Evolutionary conservation across 2,113 vertebrate genomes (phyloP).

Genomic region (Corythoichthys haematopterus): DNA sequence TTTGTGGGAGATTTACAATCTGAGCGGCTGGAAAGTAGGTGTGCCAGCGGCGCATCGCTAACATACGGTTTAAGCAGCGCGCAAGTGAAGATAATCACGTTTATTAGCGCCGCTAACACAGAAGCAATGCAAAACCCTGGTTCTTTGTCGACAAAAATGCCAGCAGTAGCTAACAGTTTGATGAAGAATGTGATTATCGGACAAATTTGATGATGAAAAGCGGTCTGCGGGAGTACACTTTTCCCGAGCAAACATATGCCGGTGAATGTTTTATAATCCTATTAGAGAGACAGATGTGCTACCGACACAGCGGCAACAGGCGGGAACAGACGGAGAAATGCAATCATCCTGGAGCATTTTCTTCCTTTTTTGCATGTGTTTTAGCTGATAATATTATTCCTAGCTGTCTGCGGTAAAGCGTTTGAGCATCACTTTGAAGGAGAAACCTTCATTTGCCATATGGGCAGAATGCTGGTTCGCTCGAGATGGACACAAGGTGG

Average conservation of each 20-base stretch:
- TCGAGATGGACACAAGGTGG: not conserved
- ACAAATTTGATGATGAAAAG: slow-evolving; percentile 56
- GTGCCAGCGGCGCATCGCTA: slow-evolving; percentile 53
- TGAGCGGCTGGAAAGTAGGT: slow-evolving; percentile 55
- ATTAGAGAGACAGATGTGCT: slow-evolving; percentile 65
- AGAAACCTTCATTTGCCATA: slow-evolving; percentile 19
- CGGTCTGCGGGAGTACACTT: slow-evolving; percentile 41
- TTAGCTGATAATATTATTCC: slow-evolving; percentile 27
- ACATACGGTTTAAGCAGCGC: not conserved
- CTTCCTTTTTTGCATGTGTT: slow-evolving; percentile 27
- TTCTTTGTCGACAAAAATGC: slow-evolving; percentile 1
- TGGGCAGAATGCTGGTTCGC: not conserved
- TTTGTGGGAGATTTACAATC: slow-evolving; percentile 63
- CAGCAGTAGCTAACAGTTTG: slow-evolving; percentile 23
- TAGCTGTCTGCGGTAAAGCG: slow-evolving; percentile 18
- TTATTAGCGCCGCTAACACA: too few relatives aligned
- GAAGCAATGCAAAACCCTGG: not conserved
- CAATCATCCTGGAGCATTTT: slow-evolving; percentile 17
- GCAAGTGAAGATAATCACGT: not conserved
- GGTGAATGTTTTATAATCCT: slow-evolving; percentile 62
- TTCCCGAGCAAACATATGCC: slow-evolving; percentile 61
- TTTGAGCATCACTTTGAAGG: slow-evolving; percentile 23
- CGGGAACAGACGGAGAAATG: slow-evolving; percentile 33
- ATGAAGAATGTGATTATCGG: slow-evolving; percentile 32
- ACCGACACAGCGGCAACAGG: slow-evolving; percentile 37